Base-by-base conservation (phyloP, 2,113 vertebrate genomes). In the Ceratotherium simum region DNA sequence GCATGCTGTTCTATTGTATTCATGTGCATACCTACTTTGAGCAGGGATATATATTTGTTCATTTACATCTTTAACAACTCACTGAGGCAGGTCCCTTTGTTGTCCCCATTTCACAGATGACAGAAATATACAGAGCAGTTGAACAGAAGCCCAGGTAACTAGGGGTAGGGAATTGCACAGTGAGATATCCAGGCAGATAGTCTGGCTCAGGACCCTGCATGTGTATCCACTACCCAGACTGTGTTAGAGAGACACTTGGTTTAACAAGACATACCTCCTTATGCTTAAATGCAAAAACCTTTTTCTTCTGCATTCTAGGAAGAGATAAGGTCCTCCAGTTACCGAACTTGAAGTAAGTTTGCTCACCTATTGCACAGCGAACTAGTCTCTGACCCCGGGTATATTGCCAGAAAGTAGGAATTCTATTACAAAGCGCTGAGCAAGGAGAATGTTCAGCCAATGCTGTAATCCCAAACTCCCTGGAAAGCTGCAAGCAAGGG, bases 1-100 rank as follows among this genome's bases (percentile, higher is more conserved):
- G 20, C 8, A 3, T 17, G 17, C 4, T 1, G 1, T 56, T n/a
- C n/a, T 9, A 8, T 5, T 62, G 31, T 69, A 18, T 39, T 4
- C 16, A 72, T 3, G 7, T 58, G 20, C 8, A 3, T 17, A 13
- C 11, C 23, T 20, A 48, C 64, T 17, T 46, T 20, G 58, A 75
- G 29, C 18, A 17, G 56, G 42, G 31, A 8, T 42, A 56, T n/a
- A 1, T 60, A 12, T 73, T 31, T 1, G 42, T n/a, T n/a, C 42
- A 23, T 31, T 51, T 33, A 33, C 5, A 6, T 2, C 18, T 69
- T 78, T n/a, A 51, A n/a, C 2, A 70, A 60, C 20, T 75, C 60
- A 70, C 12, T n/a, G 25, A 91, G 9, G 18, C 13, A 33, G 86
- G 51, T 31, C 8, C 29, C 3, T 79, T 72, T 67, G 27, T 25